phyloP scores from a whole-genome alignment of 1,140 invertebrate species.

The Bactericera cockerelli region DNA sequence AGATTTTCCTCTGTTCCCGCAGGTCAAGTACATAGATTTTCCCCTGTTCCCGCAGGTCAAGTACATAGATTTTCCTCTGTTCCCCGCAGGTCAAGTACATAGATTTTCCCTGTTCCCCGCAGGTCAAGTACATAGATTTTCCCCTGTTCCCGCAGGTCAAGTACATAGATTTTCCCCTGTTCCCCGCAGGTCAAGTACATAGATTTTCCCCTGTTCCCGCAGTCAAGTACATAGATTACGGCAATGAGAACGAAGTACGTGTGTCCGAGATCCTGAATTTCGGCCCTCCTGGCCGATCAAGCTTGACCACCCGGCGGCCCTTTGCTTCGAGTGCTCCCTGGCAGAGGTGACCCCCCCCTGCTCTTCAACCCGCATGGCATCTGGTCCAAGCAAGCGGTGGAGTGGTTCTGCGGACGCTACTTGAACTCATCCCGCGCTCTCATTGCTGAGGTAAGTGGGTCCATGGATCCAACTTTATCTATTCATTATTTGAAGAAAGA shows the following conservation, averaged over 20 bases:
- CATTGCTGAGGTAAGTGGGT: not conserved
- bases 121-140: too few relatives aligned
- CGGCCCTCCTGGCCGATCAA: not conserved
- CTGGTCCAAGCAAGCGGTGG: conserved; percentile 41
- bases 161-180: too few relatives aligned
- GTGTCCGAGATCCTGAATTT: conserved; percentile 15
- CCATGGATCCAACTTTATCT: conserved; percentile 8
- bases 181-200: too few relatives aligned
- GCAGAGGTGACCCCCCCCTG: conserved; percentile 43
- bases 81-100: too few relatives aligned
- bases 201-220: too few relatives aligned
- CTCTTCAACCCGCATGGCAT: conserved; percentile 34
- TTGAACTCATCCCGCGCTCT: not conserved
- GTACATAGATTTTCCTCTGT: too few relatives aligned
- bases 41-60: too few relatives aligned
- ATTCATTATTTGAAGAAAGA: conserved; percentile 2
- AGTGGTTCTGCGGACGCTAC: conserved; percentile 30
- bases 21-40: too few relatives aligned
- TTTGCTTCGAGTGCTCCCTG: conserved; percentile 57
- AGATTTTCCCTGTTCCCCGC: too few relatives aligned
- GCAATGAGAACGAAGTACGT: conserved; percentile 36
- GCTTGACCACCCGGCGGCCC: conserved; percentile 27
- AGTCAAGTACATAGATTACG: conserved; percentile 68
- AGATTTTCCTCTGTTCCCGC: too few relatives aligned
- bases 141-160: too few relatives aligned